phyloP scores from a whole-genome alignment of 1,140 invertebrate species.

The Drosophila nasuta region DNA sequence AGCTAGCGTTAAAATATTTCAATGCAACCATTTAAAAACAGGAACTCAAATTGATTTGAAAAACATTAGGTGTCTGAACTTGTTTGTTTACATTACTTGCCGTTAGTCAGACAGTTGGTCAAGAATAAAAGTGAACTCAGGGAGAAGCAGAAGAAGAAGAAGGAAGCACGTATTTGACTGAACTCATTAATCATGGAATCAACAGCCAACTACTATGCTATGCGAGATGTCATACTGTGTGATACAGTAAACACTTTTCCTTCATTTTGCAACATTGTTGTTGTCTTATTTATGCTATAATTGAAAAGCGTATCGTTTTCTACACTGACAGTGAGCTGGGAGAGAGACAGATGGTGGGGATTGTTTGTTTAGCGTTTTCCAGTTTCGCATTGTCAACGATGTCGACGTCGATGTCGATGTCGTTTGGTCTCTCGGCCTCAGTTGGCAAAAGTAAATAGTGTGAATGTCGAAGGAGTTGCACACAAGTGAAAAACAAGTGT shows the following conservation, averaged over 20 bases:
- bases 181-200: conserved; percentile 36
- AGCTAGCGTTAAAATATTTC: too few species aligned
- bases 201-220: conserved; percentile 6
- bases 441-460: conserved; percentile 34
- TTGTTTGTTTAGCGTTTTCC: conserved; percentile 16
- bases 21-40: too few species aligned
- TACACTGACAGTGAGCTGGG: not conserved
- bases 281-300: conserved; percentile 11
- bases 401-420: too few species aligned
- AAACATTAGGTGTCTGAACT: not conserved
- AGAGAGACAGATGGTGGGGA: not conserved
- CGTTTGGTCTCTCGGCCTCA: conserved; percentile 3
- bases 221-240: conserved; percentile 28
- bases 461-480: conserved; percentile 13
- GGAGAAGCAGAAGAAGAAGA: not conserved
- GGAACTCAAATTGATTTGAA: not conserved
- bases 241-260: conserved; percentile 3
- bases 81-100: not conserved
- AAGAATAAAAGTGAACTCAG: not conserved
- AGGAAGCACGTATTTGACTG: not conserved
- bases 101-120: not conserved
- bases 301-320: conserved; percentile 22
- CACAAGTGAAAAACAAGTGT: not conserved
- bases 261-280: not conserved
- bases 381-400: conserved; percentile 10